Evolutionary conservation across 2,888 invertebrate genomes (phyloP).

Genomic region (Eristalis tenax): DNA sequence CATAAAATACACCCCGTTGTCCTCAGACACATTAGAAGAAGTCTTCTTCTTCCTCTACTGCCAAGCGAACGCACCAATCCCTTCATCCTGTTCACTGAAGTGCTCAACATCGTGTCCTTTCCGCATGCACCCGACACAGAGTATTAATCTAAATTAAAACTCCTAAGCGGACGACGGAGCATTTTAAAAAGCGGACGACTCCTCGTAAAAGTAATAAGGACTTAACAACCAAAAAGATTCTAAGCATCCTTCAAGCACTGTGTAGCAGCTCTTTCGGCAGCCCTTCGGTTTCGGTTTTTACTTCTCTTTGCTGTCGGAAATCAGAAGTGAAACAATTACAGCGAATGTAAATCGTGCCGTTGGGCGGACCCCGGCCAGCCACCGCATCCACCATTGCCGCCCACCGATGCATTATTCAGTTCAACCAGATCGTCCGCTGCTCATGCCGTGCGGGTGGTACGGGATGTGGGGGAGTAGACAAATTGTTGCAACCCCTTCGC

Average conservation of each 20-base stretch:
- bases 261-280: constrained; percentile 7
- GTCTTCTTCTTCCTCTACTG: neutral
- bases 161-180: constrained; percentile 25
- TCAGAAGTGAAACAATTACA: constrained; percentile 58
- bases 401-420: constrained; percentile 67
- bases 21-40: neutral
- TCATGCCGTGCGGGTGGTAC: too few relatives aligned
- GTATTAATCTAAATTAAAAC: constrained; percentile 64
- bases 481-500: constrained; percentile 58
- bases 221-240: constrained; percentile 29
- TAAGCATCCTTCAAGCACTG: constrained; percentile 10
- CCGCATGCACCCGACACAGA: constrained; percentile 24
- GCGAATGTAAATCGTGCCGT: constrained; percentile 36
- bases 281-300: neutral
- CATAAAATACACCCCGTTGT: constrained; percentile 6
- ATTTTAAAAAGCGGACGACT: constrained; percentile 24
- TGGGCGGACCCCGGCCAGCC: constrained; percentile 14
- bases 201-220: constrained; percentile 35
- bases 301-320: neutral
- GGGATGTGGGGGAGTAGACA: constrained; percentile 45
- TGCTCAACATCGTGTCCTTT: constrained; percentile 7
- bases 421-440: neutral
- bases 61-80: neutral
- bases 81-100: constrained; percentile 17
- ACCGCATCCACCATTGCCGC: constrained; percentile 40